Evolutionary conservation across 2,113 vertebrate genomes (phyloP), one percentile per base, ranked within the genome.

Genomic region (Pitta sordida): DNA sequence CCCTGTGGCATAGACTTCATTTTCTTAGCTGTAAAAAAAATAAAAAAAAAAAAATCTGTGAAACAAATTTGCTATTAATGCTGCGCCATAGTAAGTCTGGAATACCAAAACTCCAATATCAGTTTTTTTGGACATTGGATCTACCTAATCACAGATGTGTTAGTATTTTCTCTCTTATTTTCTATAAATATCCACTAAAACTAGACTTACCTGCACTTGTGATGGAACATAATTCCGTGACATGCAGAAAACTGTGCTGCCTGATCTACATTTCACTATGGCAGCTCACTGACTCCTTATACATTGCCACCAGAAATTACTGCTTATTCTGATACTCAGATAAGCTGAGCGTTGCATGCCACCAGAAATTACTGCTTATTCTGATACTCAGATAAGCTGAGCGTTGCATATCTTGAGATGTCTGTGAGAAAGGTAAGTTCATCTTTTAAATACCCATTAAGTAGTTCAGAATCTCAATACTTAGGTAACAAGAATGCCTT

Each of bases 211-310:
- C 12, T 67, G 22, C 19, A 43, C 13, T 68, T 65, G 19, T 53
- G 18, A 32, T 3, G 0, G 29, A 83, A 58, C 1, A 3, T 2
- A 63, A 1, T 63, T 86, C 53, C 56, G 53, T 49, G 32, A 9
- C 46, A 21, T 49, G 16, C 41, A 82, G 49, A 75, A 34, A 34
- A 41, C 44, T 56, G 2, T 44, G 32, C 29, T 2, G 1, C 44
- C 43, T 71, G 74, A 89, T 37, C 6, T 26, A 56, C 29, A 24
- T 62, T 32, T 76, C 22, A 7, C 8, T 49, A 29, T 0, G 0
- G 26, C 43, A 53, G 43, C 19, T 78, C 43, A 19, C 21, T 4
- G 4, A 29, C 14, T 76, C 26, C 13, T 80, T 41, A n/a, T 6
- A 34, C 18, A 34, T 8, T 64, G 26, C 24, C 0, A 0, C 20